Evolutionary conservation across 1,140 invertebrate species (phyloP).

Genomic region (Arion vulgaris): DNA sequence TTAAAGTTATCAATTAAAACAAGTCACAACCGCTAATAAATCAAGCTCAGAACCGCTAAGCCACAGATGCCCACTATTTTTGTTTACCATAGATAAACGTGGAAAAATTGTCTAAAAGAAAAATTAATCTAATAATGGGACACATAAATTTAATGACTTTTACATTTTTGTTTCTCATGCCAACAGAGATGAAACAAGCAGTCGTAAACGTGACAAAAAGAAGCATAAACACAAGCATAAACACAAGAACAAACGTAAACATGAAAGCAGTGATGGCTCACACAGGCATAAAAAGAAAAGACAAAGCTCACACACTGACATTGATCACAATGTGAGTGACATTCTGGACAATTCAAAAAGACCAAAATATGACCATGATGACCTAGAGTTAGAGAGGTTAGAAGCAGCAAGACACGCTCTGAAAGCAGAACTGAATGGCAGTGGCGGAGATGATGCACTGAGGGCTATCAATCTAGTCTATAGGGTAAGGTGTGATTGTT

Average conservation of each 20-base stretch:
- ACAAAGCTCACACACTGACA: conserved; percentile 47
- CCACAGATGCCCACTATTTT: too few relatives aligned
- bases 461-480: conserved; percentile 68
- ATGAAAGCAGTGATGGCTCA: conserved; percentile 52
- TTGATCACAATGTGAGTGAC: conserved; percentile 41
- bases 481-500: conserved; percentile 18
- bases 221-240: conserved; percentile 59
- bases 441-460: conserved; percentile 37
- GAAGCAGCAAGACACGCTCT: conserved; percentile 70
- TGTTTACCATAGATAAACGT: too few relatives aligned
- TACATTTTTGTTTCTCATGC: too few relatives aligned
- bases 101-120: too few relatives aligned
- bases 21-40: too few relatives aligned
- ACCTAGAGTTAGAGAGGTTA: conserved; percentile 66
- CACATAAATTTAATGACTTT: too few relatives aligned
- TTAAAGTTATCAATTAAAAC: too few relatives aligned
- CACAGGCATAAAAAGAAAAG: conserved; percentile 66
- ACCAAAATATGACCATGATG: conserved; percentile 42
- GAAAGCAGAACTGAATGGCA: conserved; percentile 58
- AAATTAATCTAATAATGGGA: too few relatives aligned
- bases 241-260: conserved; percentile 70
- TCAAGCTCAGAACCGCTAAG: too few relatives aligned
- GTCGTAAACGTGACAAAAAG: conserved; percentile 36
- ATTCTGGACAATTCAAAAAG: conserved; percentile 32
- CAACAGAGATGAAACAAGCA: conserved; percentile 23